phyloP scores from a whole-genome alignment of 2,888 invertebrate genomes.

The Eumacrocentrus americanus region DNA sequence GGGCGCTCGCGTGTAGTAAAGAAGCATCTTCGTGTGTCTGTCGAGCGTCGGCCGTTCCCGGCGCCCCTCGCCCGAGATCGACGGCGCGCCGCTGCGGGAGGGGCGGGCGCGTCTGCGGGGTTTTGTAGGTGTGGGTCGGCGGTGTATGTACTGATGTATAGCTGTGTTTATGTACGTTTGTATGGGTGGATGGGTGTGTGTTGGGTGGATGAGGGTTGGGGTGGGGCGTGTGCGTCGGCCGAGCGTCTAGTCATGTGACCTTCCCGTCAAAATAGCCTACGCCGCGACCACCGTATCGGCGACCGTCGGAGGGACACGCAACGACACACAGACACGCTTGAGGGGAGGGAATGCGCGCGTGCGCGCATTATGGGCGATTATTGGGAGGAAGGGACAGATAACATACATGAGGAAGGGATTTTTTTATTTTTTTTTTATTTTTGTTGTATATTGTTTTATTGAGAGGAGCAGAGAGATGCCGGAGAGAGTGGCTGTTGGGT shows the following conservation, averaged over 20 bases:
- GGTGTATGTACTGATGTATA: too few species aligned
- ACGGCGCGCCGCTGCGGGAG: slow-evolving; percentile 28
- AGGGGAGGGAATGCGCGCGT: not conserved
- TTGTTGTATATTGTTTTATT: too few species aligned
- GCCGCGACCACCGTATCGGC: slow-evolving; percentile 30
- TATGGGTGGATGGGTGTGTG: too few species aligned
- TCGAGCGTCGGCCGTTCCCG: not conserved
- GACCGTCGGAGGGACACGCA: not conserved
- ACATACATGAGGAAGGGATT: too few species aligned
- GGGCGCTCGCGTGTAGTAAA: slow-evolving; percentile 23
- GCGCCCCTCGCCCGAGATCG: slow-evolving; percentile 10
- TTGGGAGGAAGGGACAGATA: not conserved
- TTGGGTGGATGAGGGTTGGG: not conserved
- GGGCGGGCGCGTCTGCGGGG: too few species aligned
- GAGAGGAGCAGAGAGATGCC: too few species aligned
- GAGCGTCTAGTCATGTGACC: slow-evolving; percentile 74
- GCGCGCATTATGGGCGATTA: slow-evolving; percentile 5
- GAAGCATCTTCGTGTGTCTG: slow-evolving; percentile 16
- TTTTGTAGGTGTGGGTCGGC: too few species aligned
- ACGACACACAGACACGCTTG: not conserved
- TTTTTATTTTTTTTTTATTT: too few species aligned
- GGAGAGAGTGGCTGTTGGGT: not conserved
- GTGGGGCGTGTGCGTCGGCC: slow-evolving; percentile 48
- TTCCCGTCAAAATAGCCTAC: slow-evolving; percentile 81
- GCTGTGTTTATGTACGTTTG: too few species aligned